Percentiles rank a stretch among this genome's conserved stretches.
Evolutionary conservation across 2,113 vertebrate genomes (phyloP).

Genomic region (Noturus placidus): DNA sequence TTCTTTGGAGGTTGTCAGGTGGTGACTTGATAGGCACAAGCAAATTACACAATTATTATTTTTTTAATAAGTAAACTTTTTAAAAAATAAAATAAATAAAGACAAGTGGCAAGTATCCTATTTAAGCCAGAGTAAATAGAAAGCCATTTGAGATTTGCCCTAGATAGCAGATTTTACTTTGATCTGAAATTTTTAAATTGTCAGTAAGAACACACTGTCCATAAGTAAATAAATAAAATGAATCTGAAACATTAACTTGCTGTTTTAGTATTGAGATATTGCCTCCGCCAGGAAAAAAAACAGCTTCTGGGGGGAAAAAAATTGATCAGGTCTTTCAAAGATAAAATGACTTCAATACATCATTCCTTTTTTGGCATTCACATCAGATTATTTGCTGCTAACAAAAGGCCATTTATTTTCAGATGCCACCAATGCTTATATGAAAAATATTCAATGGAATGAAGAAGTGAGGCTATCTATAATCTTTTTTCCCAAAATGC

Average conservation of each 20-base stretch:
- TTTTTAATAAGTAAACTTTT: too few species aligned
- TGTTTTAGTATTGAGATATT: background rate
- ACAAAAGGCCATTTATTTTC: background rate
- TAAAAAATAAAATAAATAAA: background rate
- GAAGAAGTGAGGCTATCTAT: background rate
- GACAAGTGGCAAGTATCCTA: background rate
- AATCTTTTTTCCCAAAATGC: background rate
- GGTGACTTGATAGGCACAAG: background rate
- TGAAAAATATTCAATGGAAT: background rate
- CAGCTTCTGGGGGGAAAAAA: background rate
- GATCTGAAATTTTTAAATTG: background rate
- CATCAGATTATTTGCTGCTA: background rate
- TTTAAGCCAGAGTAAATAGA: background rate
- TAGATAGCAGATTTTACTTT: background rate
- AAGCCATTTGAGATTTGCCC: background rate
- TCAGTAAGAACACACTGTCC: background rate
- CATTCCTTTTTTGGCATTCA: background rate
- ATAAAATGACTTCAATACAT: background rate
- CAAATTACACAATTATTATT: background rate
- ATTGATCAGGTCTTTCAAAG: background rate
- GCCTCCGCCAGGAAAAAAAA: background rate
- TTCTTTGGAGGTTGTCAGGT: background rate
- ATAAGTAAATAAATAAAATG: background rate
- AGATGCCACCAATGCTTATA: background rate
- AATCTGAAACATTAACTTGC: background rate